These are phyloP conservation scores for Takifugu rubripes DNA, from an alignment of 2,797 vertebrate species.

Conservation along the genomic window DNA sequence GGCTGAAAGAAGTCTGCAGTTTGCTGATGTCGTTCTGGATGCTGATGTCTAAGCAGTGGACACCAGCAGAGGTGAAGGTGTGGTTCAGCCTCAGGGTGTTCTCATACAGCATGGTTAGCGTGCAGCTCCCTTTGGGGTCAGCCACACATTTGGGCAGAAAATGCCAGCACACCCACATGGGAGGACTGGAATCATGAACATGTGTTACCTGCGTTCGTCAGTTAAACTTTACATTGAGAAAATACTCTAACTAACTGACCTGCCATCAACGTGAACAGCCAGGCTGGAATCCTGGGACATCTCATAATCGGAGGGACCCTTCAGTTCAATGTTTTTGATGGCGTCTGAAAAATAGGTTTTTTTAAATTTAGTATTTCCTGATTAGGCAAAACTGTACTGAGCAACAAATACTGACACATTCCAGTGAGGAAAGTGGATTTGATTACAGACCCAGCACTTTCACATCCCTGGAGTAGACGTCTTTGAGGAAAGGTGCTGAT, in stretches of 20 bases:
- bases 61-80: conserved; percentile 74
- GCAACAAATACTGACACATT: background rate
- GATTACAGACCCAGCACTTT: conserved; percentile 75
- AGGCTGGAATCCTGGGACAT: conserved; percentile 77
- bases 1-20: conserved; percentile 78
- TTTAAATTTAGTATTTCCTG: too few relatives aligned
- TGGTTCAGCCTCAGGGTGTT: conserved; percentile 80
- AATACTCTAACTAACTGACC: conserved; percentile 66
- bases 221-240: background rate
- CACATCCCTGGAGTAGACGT: conserved; percentile 73
- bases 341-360: conserved; percentile 72
- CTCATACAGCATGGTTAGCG: conserved; percentile 71
- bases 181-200: conserved; percentile 70
- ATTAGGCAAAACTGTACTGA: background rate
- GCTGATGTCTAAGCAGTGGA: conserved; percentile 83
- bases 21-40: conserved; percentile 79
- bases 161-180: conserved; percentile 85
- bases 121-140: conserved; percentile 71
- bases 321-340: conserved; percentile 78
- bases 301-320: conserved; percentile 71
- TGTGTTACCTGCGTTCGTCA: background rate
- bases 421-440: too few relatives aligned
- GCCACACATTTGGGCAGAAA: conserved; percentile 78
- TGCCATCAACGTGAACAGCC: conserved; percentile 82
- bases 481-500: conserved; percentile 61